These are phyloP conservation scores for Chaetogeoica ovagalla DNA, from an alignment of 2,888 invertebrate species.

Conservation along the genomic window DNA sequence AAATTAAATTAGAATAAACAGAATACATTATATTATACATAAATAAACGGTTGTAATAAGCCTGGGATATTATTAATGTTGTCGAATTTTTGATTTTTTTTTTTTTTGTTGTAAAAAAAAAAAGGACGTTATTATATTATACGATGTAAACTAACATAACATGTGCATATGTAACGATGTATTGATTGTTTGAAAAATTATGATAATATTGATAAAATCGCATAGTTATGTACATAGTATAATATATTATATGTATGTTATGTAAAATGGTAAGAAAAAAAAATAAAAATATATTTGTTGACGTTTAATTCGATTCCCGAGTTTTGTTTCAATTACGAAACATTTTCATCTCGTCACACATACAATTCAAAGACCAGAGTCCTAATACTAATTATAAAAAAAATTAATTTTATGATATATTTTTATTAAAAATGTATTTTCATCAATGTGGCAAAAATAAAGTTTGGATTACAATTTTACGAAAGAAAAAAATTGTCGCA, in stretches of 20 bases:
- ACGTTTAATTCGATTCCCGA: background rate
- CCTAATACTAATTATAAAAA: too few species aligned
- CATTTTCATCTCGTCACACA: too few species aligned
- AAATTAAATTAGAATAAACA: background rate
- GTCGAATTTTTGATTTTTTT: too few species aligned
- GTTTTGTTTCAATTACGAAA: too few species aligned
- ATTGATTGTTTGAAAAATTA: background rate
- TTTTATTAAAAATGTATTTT: too few species aligned
- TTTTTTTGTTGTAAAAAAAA: background rate
- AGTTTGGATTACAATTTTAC: too few species aligned
- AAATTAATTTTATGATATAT: too few species aligned
- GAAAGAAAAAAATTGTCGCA: background rate
- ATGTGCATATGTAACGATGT: background rate
- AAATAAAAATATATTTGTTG: conserved; percentile 32
- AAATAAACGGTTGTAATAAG: too few species aligned
- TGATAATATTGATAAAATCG: background rate
- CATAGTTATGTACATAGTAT: conserved; percentile 19
- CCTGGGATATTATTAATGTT: too few species aligned
- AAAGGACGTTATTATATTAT: too few species aligned
- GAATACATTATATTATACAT: background rate
- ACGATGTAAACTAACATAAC: background rate
- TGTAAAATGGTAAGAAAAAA: conserved; percentile 10
- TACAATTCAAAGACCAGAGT: too few species aligned
- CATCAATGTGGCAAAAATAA: too few species aligned
- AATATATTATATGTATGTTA: background rate